Percentiles rank a stretch among this genome's conserved stretches.
Conservation (phyloP, 2,113 vertebrate genomes). For the Xerus inauris region DNA sequence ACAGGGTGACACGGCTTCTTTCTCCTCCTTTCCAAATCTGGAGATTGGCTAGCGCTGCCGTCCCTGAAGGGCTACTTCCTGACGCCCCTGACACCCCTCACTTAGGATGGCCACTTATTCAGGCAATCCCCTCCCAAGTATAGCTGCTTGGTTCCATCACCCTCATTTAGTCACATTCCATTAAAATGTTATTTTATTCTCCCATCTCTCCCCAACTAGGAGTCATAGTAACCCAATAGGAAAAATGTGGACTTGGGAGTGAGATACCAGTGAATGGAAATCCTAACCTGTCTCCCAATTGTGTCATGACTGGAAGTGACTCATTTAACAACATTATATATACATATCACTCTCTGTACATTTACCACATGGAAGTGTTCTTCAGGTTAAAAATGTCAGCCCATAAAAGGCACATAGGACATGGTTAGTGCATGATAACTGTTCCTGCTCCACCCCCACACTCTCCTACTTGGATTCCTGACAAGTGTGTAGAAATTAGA, state of each 20-base stretch:
- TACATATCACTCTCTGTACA: not conserved
- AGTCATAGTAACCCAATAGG: not conserved
- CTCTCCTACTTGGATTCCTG: not conserved
- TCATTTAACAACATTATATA: not conserved
- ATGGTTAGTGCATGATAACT: not conserved
- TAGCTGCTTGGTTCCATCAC: not conserved
- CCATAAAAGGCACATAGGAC: not conserved
- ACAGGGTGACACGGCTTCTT: not conserved
- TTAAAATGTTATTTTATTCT: not conserved
- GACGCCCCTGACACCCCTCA: not conserved
- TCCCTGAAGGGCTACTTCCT: not conserved
- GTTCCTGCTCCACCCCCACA: not conserved
- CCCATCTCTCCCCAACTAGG: not conserved
- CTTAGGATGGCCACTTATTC: not conserved
- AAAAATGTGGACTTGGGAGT: not conserved
- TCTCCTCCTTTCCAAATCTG: not conserved
- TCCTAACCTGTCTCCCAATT: not conserved
- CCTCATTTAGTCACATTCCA: not conserved
- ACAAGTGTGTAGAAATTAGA: not conserved
- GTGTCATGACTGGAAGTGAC: not conserved
- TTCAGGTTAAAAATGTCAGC: not conserved
- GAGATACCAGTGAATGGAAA: not conserved
- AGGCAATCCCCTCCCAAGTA: not conserved
- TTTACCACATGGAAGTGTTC: not conserved
- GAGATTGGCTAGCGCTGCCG: not conserved